Evolutionary conservation across 2,888 invertebrate species (phyloP), one percentile per base, ranked within the genome.

Genomic region (Drosophila engyochracea): DNA sequence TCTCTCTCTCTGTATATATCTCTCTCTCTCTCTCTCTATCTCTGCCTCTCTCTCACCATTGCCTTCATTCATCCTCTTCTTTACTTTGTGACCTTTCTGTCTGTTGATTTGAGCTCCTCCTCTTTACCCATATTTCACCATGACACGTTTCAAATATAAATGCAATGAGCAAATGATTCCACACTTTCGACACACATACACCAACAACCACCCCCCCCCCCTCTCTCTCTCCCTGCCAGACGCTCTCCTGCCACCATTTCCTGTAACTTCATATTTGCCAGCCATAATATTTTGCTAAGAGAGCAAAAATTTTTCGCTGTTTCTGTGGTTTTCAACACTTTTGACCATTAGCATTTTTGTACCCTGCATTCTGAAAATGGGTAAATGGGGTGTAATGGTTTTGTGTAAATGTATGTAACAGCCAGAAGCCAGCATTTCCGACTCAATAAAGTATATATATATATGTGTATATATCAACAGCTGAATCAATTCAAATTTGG

Each of bases 91-190:
- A 47, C 47, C 9, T 47, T 47, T 47, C 47, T 16, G 51, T 51
- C 47, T 28, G 51, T 19, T 28, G 28, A 51, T 51, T 51, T 28
- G 12, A 51, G 28, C 19, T 51, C 10, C 25, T 51, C 10, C 16
- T 9, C 16, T 22, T 5, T 16, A 9, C 37, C 19, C 35, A 25
- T 47, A 47, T 10, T 33, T 25, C 35, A 28, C 12, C 14, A 33
- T 44, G 66, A 19, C 52, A 33, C 39, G 67, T 67, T 51, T 58
- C 35, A 35, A 31, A 55, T 52, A n/a, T 87, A 87, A 87, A 85
- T 85, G 85, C 65, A 79, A 68, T 78, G 83, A 71, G 63, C 60
- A 85, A 83, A 85, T 87, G 70, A 85, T 82, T 76, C 82, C 63
- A 65, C 67, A 82, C 70, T 71, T 76, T 52, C 30, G 31, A 47